Evolutionary conservation across 2,888 invertebrate genomes (phyloP), one percentile per base, ranked within the genome.

Genomic region (Dyspetes luteomarginatus): DNA sequence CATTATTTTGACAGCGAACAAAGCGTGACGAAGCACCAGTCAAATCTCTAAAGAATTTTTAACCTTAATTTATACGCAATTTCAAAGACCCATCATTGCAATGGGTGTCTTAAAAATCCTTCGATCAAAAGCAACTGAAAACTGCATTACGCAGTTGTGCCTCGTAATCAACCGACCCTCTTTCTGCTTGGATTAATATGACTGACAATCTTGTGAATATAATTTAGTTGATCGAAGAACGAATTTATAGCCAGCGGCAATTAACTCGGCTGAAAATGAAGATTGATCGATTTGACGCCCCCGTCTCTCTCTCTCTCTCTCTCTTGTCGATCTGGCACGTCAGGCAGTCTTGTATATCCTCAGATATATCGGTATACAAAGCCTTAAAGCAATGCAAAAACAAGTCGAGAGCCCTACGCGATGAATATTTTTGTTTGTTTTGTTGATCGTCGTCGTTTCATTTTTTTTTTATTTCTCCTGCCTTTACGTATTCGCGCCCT

Each of bases 271-370:
- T 7, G 26, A 19, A 43, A 72, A 67, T 45, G 45, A 78, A 78
- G 73, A 69, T 78, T 60, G 78, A 78, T 81, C 62, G 73, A 74
- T 50, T 62, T 30, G 26, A 17, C 15, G 36, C 60, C 30, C 55
- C 65, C 41, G 43, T 19, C 50, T 24, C 17, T 9, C n/a, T 69
- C 50, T 58, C 26, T 24, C 58, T 9, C 36, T 7, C 26, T 26
- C 55, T 26, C 24, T 17, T n/a, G 19, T 3, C 48, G n/a, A 17
- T 73, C n/a, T n/a, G n/a, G n/a, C n/a, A n/a, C n/a, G n/a, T n/a
- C n/a, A n/a, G n/a, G n/a, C n/a, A n/a, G n/a, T n/a, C n/a, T 52
- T 52, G 2, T 12, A 3, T 24, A 3, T 52, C 17, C n/a, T n/a
- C n/a, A n/a, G n/a, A 24, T 9, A 52, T 52, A 52, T 24, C 28